These are phyloP conservation scores for Endomychus coccineus DNA, from an alignment of 2,888 invertebrate species.

Conservation along the genomic window DNA sequence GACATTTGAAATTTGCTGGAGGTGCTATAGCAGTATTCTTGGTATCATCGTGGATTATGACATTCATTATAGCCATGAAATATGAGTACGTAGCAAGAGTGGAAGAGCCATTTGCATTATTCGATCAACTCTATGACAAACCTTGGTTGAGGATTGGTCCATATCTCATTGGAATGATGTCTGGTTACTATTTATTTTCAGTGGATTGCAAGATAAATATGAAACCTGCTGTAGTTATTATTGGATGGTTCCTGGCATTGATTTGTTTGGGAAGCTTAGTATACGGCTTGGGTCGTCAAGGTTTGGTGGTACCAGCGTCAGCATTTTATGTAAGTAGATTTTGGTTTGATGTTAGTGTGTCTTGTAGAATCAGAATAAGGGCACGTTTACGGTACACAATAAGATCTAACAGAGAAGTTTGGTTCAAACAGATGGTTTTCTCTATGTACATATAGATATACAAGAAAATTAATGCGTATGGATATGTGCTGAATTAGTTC, in stretches of 20 bases:
- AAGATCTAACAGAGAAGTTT: too few relatives aligned
- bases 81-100: slow-evolving; percentile 68
- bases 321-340: slow-evolving; percentile 63
- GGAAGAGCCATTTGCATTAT: slow-evolving; percentile 73
- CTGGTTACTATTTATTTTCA: slow-evolving; percentile 65
- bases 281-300: slow-evolving; percentile 62
- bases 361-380: not conserved
- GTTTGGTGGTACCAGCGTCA: slow-evolving; percentile 57
- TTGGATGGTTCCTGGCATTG: slow-evolving; percentile 56
- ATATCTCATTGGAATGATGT: slow-evolving; percentile 69
- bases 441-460: too few relatives aligned
- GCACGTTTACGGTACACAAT: not conserved
- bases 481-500: too few relatives aligned
- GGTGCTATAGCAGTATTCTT: slow-evolving; percentile 53
- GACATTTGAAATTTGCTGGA: slow-evolving; percentile 58
- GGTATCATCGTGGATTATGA: slow-evolving; percentile 66
- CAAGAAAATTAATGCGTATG: too few relatives aligned
- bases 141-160: slow-evolving; percentile 78
- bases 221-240: slow-evolving; percentile 48
- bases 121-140: slow-evolving; percentile 76
- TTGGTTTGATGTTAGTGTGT: not conserved
- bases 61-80: slow-evolving; percentile 66
- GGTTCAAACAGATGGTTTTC: too few relatives aligned
- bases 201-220: slow-evolving; percentile 58
- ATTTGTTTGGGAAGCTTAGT: slow-evolving; percentile 56